Percentiles rank a stretch among this genome's conserved stretches.
phyloP scores from a whole-genome alignment of 2,113 vertebrate genomes.

The Oryzias celebensis region DNA sequence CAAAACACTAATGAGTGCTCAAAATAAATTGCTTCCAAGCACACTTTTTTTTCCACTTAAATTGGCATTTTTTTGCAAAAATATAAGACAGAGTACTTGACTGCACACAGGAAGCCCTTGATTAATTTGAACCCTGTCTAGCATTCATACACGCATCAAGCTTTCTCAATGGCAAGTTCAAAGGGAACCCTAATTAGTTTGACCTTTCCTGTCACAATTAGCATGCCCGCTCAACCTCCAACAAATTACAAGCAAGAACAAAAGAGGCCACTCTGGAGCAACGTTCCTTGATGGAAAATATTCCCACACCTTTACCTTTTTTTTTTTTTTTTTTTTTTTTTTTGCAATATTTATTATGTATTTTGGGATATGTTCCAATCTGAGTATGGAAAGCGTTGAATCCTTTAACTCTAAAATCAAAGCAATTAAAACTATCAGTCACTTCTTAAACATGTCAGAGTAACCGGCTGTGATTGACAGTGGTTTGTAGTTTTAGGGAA shows the following conservation, averaged over 20 bases:
- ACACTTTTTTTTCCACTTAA: not conserved
- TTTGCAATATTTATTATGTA: conserved; percentile 8
- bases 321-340: not conserved
- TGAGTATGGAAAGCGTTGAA: conserved; percentile 34
- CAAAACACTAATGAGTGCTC: conserved; percentile 7
- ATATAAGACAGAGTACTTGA: conserved; percentile 7
- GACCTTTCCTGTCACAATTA: conserved; percentile 80
- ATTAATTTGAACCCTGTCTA: conserved; percentile 68
- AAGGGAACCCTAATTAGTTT: conserved; percentile 79
- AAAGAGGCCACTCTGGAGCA: conserved; percentile 47
- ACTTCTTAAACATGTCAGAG: conserved; percentile 42
- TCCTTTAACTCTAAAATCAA: conserved; percentile 17
- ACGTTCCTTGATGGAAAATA: conserved; percentile 36
- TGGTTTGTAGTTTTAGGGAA: conserved; percentile 42
- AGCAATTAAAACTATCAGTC: conserved; percentile 23
- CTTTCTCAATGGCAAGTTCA: conserved; percentile 66
- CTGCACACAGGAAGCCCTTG: conserved; percentile 21
- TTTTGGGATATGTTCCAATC: conserved; percentile 27
- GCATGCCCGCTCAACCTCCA: conserved; percentile 63
- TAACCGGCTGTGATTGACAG: conserved; percentile 63
- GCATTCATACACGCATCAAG: conserved; percentile 40
- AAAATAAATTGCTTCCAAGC: not conserved
- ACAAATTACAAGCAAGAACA: conserved; percentile 71
- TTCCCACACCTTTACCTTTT: not conserved
- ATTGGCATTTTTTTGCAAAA: not conserved